These are phyloP conservation scores for Drosophila equinoxialis DNA, from an alignment of 1,140 invertebrate species.

Conservation along the genomic window DNA sequence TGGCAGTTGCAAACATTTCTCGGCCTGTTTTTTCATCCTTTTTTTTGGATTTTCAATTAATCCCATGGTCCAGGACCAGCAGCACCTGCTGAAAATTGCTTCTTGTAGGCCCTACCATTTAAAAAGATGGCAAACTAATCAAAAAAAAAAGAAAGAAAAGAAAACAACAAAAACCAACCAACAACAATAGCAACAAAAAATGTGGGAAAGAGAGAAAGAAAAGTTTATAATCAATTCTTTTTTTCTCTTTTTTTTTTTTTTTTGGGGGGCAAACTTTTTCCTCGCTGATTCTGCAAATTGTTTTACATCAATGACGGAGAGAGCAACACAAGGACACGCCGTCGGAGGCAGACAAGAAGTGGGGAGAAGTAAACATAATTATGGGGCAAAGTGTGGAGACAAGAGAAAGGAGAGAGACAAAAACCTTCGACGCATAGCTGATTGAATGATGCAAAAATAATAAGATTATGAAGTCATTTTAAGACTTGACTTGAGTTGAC, in stretches of 20 bases:
- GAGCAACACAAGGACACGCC: too few relatives aligned
- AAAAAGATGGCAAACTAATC: conserved; percentile 5
- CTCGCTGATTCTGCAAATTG: conserved; percentile 17
- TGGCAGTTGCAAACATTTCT: conserved; percentile 41
- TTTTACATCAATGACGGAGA: conserved; percentile 2
- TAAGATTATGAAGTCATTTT: conserved; percentile 59
- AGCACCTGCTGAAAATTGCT: conserved; percentile 34
- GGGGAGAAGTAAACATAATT: conserved; percentile 7
- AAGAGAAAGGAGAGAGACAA: not conserved
- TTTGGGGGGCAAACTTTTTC: conserved; percentile 39
- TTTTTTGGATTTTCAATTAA: conserved; percentile 46
- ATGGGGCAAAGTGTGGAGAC: not conserved
- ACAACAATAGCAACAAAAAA: conserved; percentile 14
- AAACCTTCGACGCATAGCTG: conserved; percentile 34
- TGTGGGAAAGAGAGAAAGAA: conserved; percentile 38
- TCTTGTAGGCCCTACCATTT: conserved; percentile 10
- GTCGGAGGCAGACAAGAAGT: not conserved
- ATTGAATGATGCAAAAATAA: conserved; percentile 60
- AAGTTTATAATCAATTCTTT: conserved; percentile 59
- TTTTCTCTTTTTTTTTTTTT: conserved; percentile 25
- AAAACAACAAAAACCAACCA: not conserved
- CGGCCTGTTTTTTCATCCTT: conserved; percentile 13
- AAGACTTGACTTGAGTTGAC: conserved; percentile 2
- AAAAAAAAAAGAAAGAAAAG: not conserved
- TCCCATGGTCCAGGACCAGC: not conserved